Conservation (phyloP, 2,888 invertebrate species). For the Troglohyphantes excavatus region DNA sequence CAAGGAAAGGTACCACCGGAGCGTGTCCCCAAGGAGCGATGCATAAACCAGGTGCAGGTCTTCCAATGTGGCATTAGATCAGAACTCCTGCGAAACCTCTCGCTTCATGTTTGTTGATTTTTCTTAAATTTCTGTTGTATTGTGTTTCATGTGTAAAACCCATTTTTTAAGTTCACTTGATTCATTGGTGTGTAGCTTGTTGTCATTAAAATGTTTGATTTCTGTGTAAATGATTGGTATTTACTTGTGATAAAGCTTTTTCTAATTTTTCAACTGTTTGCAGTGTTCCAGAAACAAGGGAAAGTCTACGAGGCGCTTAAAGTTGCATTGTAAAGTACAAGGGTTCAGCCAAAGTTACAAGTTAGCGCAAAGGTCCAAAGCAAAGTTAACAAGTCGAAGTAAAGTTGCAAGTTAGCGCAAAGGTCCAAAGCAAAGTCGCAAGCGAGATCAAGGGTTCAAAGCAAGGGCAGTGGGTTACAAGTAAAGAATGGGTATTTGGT, state of each 20-base stretch:
- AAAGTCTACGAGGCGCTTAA: background rate
- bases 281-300: conserved; percentile 17
- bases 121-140: background rate
- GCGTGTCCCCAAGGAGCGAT: conserved; percentile 66
- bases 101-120: background rate
- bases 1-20: conserved; percentile 82
- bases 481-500: background rate
- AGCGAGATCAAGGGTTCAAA: background rate
- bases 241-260: too few relatives aligned
- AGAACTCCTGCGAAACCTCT: background rate
- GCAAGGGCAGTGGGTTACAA: background rate
- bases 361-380: conserved; percentile 13
- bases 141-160: conserved; percentile 4
- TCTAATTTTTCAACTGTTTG: conserved; percentile 16
- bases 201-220: conserved; percentile 4
- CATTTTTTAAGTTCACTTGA: conserved; percentile 21
- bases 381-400: background rate
- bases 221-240: background rate
- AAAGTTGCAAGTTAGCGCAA: background rate
- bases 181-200: conserved; percentile 18
- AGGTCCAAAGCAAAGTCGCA: conserved; percentile 2
- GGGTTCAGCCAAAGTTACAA: too few relatives aligned
- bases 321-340: background rate
- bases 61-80: too few relatives aligned
- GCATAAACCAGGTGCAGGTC: conserved; percentile 5